phyloP scores from a whole-genome alignment of 2,113 vertebrate genomes.

The Megalops atlanticus region DNA sequence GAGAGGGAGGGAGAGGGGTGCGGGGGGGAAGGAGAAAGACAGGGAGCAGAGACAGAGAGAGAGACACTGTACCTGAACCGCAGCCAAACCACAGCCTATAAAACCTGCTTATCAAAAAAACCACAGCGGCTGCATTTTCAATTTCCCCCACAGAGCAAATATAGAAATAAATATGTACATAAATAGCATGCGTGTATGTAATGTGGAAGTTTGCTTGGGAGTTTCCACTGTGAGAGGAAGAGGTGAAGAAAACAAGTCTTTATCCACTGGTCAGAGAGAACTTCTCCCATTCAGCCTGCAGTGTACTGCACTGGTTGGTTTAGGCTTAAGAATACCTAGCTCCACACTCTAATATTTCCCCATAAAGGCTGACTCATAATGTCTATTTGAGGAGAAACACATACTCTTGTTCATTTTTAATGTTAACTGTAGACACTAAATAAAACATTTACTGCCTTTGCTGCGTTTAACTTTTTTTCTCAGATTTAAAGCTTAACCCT shows the following conservation, averaged over 20 bases:
- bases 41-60: constrained; percentile 19
- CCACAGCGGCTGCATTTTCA: background rate
- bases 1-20: no score
- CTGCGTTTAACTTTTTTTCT: background rate
- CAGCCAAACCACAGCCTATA: constrained; percentile 33
- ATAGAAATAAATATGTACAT: background rate
- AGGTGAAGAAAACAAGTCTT: no score
- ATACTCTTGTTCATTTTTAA: background rate
- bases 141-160: background rate
- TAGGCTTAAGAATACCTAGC: no score
- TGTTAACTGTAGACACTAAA: background rate
- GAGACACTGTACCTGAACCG: constrained; percentile 23
- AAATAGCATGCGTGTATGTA: background rate
- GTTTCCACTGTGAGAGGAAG: no score
- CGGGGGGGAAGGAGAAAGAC: no score
- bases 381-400: no score
- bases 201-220: background rate
- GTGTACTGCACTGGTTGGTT: no score
- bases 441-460: background rate
- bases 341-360: no score
- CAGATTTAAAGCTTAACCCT: background rate
- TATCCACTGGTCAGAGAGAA: no score
- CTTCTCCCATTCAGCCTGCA: no score
- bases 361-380: no score
- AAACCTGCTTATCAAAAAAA: background rate